Evolutionary conservation across 2,797 vertebrate species (phyloP), one percentile per base, ranked within the genome.

Genomic region (Antennarius maculatus): DNA sequence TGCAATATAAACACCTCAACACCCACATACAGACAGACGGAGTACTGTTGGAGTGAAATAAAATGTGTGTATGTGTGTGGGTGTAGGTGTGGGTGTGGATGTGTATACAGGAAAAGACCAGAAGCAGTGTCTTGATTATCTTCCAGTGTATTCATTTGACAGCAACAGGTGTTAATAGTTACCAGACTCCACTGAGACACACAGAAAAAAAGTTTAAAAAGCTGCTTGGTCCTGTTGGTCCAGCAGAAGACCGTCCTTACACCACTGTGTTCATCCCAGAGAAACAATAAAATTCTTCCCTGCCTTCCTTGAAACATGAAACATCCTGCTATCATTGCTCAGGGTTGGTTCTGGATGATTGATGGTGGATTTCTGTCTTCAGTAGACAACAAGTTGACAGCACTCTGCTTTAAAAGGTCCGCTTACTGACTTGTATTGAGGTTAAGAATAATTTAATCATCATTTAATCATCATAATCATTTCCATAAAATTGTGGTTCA

Each of bases 1-100:
- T 77, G 54, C 48, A 77, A 79, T 63, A 83, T 79, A 80, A 81
- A 79, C 64, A 76, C 62, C 62, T 81, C 53, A 43, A 45, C 67
- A 75, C 54, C 42, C 10, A 51, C 61, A 60, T 31, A 55, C 58
- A 64, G 47, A 56, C 54, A 69, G 57, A 67, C 23, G 55, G 59
- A 69, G 74, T 0, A 15, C 23, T 13, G 50, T 37, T 43, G 39
- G 59, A 61, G 39, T 37, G 56, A 37, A 54, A 69, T 62, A 12
- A 23, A 11, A 10, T 41, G 8, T 65, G 50, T 17, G 34, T 53
- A 45, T 16, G 12, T n/a, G 29, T 34, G 34, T 50, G 65, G 53
- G 48, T 50, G 5, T n/a, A 6, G 16, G 43, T 43, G 41, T 15
- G 42, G 42, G 16, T 29, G 45, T 49, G 4, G 9, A 17, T 2